phyloP scores from a whole-genome alignment of 2,888 invertebrate species.

The Argynnis bischoffii region DNA sequence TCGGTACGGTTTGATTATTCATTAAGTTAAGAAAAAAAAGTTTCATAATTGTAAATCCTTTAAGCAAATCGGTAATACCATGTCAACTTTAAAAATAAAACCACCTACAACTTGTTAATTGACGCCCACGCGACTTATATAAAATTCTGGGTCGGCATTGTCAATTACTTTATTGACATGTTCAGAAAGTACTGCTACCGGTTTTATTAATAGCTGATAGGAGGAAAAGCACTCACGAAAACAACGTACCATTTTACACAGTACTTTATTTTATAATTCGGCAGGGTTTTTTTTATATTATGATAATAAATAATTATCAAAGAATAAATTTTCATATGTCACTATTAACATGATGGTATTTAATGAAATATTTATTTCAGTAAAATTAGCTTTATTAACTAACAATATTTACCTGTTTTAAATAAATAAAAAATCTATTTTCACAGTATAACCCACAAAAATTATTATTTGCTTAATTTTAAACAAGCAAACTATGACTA shows the following conservation, averaged over 20 bases:
- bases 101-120: slow-evolving; percentile 68
- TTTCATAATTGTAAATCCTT: neutral
- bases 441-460: too few species aligned
- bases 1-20: neutral
- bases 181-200: slow-evolving; percentile 47
- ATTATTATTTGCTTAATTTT: too few species aligned
- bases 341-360: too few species aligned
- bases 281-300: neutral
- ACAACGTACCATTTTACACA: neutral
- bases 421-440: too few species aligned
- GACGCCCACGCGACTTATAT: slow-evolving; percentile 55
- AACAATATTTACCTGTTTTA: too few species aligned
- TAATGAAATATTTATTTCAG: too few species aligned
- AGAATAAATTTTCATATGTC: too few species aligned
- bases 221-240: slow-evolving; percentile 31
- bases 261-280: neutral
- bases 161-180: slow-evolving; percentile 51
- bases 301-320: too few species aligned
- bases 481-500: too few species aligned
- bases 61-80: slow-evolving; percentile 9
- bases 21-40: neutral
- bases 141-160: slow-evolving; percentile 50
- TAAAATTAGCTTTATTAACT: too few species aligned
- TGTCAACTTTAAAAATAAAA: slow-evolving; percentile 38
- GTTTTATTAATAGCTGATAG: slow-evolving; percentile 38